A percentile compares a stretch with the other conserved stretches of the same genome.
Conservation (phyloP, 2,113 vertebrate genomes). For the Taurulus bubalis region DNA sequence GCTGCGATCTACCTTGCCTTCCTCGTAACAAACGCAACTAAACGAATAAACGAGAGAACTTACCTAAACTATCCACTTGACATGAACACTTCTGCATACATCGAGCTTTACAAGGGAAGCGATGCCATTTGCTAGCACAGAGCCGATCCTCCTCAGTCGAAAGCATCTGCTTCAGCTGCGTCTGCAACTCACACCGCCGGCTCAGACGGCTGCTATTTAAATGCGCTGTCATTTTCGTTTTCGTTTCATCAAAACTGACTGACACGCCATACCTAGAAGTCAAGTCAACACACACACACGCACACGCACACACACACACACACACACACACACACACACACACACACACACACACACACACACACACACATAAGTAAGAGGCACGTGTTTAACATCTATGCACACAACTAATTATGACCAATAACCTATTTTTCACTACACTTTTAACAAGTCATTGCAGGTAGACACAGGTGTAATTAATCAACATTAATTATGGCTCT, state of each 20-base stretch:
- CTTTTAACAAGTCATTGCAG: not conserved
- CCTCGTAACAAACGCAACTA: not conserved
- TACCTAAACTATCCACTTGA: conserved; percentile 4
- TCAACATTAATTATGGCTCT: not conserved
- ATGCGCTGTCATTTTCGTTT: conserved; percentile 45
- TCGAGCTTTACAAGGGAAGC: not conserved
- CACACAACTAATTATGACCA: not conserved
- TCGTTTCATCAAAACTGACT: conserved; percentile 61
- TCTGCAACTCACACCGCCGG: not conserved
- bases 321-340: too few species aligned
- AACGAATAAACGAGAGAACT: not conserved
- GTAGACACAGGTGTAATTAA: not conserved
- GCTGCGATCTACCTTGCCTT: not conserved
- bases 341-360: too few species aligned
- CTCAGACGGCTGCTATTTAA: conserved; percentile 22
- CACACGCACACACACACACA: too few species aligned
- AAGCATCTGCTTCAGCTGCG: not conserved
- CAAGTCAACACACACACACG: too few species aligned
- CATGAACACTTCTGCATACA: not conserved
- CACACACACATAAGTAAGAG: too few species aligned
- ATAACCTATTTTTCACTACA: not conserved
- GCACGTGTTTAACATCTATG: not conserved
- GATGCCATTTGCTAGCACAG: not conserved
- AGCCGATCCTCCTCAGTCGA: too few species aligned
- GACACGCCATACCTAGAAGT: conserved; percentile 2